Evolutionary conservation across 2,797 vertebrate species (phyloP).

Genomic region (Malurus leucopterus): DNA sequence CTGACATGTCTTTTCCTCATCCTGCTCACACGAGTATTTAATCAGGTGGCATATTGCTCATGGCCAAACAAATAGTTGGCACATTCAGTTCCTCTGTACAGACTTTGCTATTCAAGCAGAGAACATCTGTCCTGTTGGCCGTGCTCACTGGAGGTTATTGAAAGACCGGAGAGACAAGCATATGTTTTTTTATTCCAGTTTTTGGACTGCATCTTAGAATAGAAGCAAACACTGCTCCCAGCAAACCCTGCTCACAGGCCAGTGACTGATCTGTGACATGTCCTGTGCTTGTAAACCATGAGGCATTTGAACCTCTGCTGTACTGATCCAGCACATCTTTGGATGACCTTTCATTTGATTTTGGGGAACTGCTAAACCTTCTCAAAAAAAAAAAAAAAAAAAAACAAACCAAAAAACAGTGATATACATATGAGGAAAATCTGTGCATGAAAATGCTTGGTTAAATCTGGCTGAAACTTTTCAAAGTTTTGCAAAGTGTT

Average conservation of each 20-base stretch:
- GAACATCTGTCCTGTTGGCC: not conserved
- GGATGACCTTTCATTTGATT: not conserved
- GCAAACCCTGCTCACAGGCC: not conserved
- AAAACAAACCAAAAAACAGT: not conserved
- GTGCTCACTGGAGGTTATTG: not conserved
- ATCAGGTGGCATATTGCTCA: conserved; percentile 4
- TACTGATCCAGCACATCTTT: not conserved
- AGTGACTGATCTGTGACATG: not conserved
- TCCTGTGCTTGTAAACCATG: not conserved
- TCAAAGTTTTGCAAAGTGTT: not conserved
- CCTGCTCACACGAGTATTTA: not conserved
- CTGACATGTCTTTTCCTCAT: not conserved
- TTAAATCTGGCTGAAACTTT: not conserved
- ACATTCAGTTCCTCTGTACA: not conserved
- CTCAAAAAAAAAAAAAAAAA: not conserved
- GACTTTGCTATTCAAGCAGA: conserved; percentile 13
- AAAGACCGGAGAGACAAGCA: not conserved
- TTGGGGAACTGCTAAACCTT: not conserved
- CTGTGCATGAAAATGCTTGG: not conserved
- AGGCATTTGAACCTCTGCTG: not conserved
- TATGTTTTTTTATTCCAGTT: not conserved
- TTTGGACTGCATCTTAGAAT: not conserved
- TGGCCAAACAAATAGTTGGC: conserved; percentile 10
- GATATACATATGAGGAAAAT: not conserved
- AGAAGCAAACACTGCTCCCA: not conserved